phyloP scores from a whole-genome alignment of 2,888 invertebrate genomes.

The Psylliodes chrysocephalus region DNA sequence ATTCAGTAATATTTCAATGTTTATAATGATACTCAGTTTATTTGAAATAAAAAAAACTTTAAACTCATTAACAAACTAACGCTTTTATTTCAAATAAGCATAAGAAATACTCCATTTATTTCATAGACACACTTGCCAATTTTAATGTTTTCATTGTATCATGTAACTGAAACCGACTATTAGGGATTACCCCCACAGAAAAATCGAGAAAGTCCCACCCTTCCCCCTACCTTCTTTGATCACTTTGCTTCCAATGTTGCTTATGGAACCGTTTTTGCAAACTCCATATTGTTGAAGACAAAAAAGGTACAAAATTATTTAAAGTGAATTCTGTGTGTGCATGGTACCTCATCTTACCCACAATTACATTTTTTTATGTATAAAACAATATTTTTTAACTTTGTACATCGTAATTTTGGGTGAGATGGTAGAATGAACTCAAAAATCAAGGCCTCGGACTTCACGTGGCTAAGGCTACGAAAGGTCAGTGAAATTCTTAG shows the following conservation, averaged over 20 bases:
- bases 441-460: slow-evolving; percentile 59
- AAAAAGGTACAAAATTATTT: slow-evolving; percentile 26
- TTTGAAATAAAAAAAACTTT: not conserved
- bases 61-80: too few species aligned
- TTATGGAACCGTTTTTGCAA: slow-evolving; percentile 48
- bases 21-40: not conserved
- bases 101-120: slow-evolving; percentile 11
- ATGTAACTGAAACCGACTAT: slow-evolving; percentile 1
- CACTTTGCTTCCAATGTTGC: slow-evolving; percentile 38
- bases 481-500: slow-evolving; percentile 60
- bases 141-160: not conserved
- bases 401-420: slow-evolving; percentile 48
- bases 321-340: slow-evolving; percentile 54
- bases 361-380: slow-evolving; percentile 9
- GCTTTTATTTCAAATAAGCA: not conserved
- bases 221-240: slow-evolving; percentile 20
- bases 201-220: slow-evolving; percentile 15
- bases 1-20: too few species aligned
- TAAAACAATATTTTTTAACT: not conserved
- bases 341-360: slow-evolving; percentile 48
- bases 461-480: slow-evolving; percentile 64
- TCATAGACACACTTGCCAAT: slow-evolving; percentile 17
- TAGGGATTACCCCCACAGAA: slow-evolving; percentile 1
- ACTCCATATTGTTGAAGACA: slow-evolving; percentile 42
- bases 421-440: slow-evolving; percentile 41